These are phyloP conservation scores for Sminthurinus aureus DNA, from an alignment of 2,888 invertebrate species.

Conservation along the genomic window DNA sequence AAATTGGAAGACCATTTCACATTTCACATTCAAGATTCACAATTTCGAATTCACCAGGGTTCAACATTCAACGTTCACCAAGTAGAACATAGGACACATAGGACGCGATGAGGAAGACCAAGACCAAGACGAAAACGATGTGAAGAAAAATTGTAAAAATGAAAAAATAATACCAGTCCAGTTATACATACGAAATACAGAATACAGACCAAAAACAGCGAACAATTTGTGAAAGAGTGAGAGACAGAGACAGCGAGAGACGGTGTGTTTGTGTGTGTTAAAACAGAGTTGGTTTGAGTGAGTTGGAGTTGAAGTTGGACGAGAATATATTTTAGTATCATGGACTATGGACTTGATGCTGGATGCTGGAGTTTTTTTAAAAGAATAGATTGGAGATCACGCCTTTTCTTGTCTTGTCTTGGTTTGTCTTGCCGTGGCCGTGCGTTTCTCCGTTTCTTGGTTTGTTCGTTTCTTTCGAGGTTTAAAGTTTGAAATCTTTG, in stretches of 20 bases:
- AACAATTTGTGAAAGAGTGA: no score
- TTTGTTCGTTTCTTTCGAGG: conserved; percentile 13
- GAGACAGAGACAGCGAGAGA: no score
- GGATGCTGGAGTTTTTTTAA: conserved; percentile 6
- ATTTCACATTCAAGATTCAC: no score
- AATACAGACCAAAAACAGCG: no score
- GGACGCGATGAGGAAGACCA: background rate
- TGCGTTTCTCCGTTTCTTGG: background rate
- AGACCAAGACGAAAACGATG: background rate
- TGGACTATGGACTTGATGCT: background rate
- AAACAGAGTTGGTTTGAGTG: no score
- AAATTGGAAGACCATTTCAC: background rate
- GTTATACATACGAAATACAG: background rate
- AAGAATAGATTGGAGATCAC: conserved; percentile 32
- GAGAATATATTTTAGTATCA: background rate
- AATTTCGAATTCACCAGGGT: no score
- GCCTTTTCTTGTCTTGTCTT: conserved; percentile 23
- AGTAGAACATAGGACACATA: no score
- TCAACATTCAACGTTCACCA: no score
- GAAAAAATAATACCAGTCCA: conserved; percentile 24
- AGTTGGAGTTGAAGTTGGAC: no score
- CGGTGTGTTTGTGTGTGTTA: no score
- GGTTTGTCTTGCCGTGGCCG: no score
- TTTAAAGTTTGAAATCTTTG: conserved; percentile 39
- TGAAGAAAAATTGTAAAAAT: background rate